phyloP scores from a whole-genome alignment of 2,888 invertebrate species.

The Boloria euphrosyne region DNA sequence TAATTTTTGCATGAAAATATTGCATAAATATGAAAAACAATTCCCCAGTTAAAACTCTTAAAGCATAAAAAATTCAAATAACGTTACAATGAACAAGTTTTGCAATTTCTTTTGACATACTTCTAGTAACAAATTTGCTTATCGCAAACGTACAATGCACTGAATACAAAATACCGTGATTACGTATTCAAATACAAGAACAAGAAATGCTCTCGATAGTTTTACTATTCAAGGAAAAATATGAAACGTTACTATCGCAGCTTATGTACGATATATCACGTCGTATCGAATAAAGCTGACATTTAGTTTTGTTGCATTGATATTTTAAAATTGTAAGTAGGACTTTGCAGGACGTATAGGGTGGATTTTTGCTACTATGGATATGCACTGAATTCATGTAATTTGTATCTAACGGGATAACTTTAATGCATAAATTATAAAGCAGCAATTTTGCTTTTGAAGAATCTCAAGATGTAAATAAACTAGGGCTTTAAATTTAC shows the following conservation, averaged over 20 bases:
- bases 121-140: conserved; percentile 8
- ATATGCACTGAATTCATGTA: no score
- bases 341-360: not conserved
- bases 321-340: not conserved
- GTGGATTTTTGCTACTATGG: no score
- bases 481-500: no score
- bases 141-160: conserved; percentile 19
- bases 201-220: conserved; percentile 14
- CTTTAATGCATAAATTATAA: no score
- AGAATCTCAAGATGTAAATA: no score
- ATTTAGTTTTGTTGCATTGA: not conserved
- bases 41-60: no score
- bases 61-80: not conserved
- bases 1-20: no score
- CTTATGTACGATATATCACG: not conserved
- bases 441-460: no score
- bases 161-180: conserved; percentile 19
- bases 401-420: no score
- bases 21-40: no score
- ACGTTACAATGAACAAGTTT: conserved; percentile 3
- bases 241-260: conserved; percentile 3
- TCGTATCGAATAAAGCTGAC: no score
- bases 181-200: conserved; percentile 26
- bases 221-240: conserved; percentile 7
- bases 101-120: conserved; percentile 17